Evolutionary conservation across 23 tunicate genomes (phyloP).

Genomic region (Styela plicata): DNA sequence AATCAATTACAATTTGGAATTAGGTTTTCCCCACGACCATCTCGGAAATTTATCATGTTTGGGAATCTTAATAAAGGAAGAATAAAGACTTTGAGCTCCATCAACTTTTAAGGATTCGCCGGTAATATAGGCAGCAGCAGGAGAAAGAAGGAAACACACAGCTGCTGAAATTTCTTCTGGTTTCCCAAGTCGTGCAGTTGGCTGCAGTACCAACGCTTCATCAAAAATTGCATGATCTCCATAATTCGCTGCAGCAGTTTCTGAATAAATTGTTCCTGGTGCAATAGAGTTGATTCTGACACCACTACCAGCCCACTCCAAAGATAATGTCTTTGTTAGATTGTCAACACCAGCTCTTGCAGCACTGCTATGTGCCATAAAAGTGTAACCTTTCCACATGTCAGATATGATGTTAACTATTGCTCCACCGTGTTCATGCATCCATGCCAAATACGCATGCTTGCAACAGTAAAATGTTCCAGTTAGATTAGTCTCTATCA

Average conservation of each 20-base stretch:
- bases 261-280: conserved; percentile 29
- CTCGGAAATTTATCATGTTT: conserved; percentile 47
- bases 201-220: conserved; percentile 24
- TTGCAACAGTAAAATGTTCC: conserved; percentile 42
- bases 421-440: conserved; percentile 34
- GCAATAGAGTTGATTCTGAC: conserved; percentile 34
- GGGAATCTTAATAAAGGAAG: conserved; percentile 15
- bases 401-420: conserved; percentile 29
- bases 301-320: conserved; percentile 27
- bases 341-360: conserved; percentile 36
- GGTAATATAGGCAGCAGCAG: conserved; percentile 72
- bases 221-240: neutral
- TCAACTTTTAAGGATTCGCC: conserved; percentile 87
- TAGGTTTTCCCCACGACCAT: conserved; percentile 45
- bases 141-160: conserved; percentile 80
- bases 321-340: conserved; percentile 19
- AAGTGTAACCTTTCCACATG: conserved; percentile 11
- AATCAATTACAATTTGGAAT: too few species aligned
- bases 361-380: conserved; percentile 29
- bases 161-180: conserved; percentile 66
- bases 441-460: conserved; percentile 21
- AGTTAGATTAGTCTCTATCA: conserved; percentile 38
- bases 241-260: conserved; percentile 33
- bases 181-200: conserved; percentile 58
- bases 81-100: conserved; percentile 86